Base-by-base conservation (phyloP, 2,888 invertebrate genomes). In the Ornithoptera alexandrae region DNA sequence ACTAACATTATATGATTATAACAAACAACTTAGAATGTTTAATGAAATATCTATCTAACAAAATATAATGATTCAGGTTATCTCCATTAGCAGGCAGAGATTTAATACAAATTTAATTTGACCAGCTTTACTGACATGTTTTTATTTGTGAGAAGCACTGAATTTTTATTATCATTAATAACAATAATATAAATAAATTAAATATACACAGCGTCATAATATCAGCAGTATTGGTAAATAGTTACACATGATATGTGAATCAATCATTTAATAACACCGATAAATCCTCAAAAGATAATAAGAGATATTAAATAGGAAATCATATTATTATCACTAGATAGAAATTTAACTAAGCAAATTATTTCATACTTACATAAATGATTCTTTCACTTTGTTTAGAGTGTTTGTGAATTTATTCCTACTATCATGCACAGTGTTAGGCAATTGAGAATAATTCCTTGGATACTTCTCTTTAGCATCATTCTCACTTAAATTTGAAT, bases 351-450 rank as follows among this genome's bases (percentile, higher is more conserved):
- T n/a, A 1, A 18, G 53, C n/a, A 53, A 53, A 53, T 53, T 53
- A 6, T 53, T 53, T 4, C 71, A 68, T 76, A 82, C 86, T 88
- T 79, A 93, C 93, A 87, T 85, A 61, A 89, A 83, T 46, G 85
- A 82, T 76, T 92, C 89, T 70, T 92, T 92, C 6, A 88, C 90
- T 81, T 92, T 93, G 72, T 88, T 92, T 1, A 93, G 79, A 17
- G 89, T 86, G 85, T 90, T 89, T 17, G 85, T 80, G 83, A 91
- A 90, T 77, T 91, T 90, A 72, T 78, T 88, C 75, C 91, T 84
- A 71, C 87, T 89, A 66, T 89, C 86, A 74, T 87, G 83, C 1
- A 89, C 85, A 68, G 82, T 76, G 71, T 81, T 87, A 42, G 85
- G 79, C 58, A 85, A 67, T 69, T 88, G 86, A 36, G 81, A 74